phyloP scores from a whole-genome alignment of 2,113 vertebrate genomes.

The Illadopsis cleaveri region DNA sequence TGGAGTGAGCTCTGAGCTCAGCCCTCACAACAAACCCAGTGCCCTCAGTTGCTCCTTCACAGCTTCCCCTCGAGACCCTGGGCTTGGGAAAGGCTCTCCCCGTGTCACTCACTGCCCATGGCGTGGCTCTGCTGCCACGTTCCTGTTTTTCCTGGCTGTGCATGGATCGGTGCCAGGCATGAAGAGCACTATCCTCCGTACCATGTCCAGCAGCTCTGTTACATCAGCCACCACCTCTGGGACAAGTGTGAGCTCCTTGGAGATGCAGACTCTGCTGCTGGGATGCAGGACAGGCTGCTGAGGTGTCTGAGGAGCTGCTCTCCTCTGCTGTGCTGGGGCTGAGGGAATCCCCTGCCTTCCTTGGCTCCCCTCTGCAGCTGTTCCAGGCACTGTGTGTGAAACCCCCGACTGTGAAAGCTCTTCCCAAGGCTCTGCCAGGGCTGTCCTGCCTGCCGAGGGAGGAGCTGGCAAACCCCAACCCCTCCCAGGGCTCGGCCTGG shows the following conservation, averaged over 20 bases:
- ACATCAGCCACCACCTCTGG: neutral
- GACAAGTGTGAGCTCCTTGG: neutral
- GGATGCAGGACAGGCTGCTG: neutral
- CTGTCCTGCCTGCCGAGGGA: neutral
- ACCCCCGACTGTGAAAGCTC: accelerated
- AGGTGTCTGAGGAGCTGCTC: neutral
- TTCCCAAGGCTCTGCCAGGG: neutral
- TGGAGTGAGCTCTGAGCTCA: neutral
- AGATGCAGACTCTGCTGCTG: neutral
- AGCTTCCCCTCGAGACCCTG: neutral
- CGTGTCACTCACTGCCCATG: neutral
- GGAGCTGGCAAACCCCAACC: neutral
- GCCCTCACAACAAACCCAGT: neutral
- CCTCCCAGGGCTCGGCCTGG: neutral
- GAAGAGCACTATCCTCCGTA: too few species aligned
- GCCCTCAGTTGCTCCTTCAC: neutral
- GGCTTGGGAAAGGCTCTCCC: accelerated
- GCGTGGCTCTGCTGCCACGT: neutral
- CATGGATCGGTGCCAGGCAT: neutral
- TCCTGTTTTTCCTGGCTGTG: neutral
- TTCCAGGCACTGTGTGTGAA: neutral
- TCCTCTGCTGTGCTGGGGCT: neutral
- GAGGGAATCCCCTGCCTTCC: neutral
- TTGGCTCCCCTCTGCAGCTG: accelerated
- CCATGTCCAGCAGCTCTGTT: neutral